Evolutionary conservation across 2,888 invertebrate genomes (phyloP).

Genomic region (Dicyrtoma fusca): DNA sequence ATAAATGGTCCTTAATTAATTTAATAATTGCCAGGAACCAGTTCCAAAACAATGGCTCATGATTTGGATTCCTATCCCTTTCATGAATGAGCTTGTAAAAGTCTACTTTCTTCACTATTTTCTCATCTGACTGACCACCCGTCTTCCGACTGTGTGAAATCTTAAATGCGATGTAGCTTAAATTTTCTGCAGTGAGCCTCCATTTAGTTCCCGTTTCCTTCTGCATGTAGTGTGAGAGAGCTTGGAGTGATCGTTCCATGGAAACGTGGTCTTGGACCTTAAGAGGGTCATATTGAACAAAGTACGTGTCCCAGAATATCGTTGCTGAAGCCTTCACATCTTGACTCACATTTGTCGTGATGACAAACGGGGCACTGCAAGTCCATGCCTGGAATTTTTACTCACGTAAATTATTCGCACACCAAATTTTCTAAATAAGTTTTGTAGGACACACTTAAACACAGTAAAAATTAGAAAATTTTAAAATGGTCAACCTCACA

Average conservation of each 20-base stretch:
- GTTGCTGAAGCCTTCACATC: not conserved
- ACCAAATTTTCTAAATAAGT: too few relatives aligned
- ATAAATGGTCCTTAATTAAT: constrained; percentile 2
- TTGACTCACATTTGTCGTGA: constrained; percentile 14
- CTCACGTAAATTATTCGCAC: too few relatives aligned
- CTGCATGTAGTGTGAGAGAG: constrained; percentile 7
- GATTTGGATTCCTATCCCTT: not conserved
- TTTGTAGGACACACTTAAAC: too few relatives aligned
- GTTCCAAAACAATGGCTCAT: constrained; percentile 8
- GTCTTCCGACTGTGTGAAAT: not conserved
- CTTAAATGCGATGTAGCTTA: constrained; percentile 1
- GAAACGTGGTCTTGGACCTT: not conserved
- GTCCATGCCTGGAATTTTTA: constrained; percentile 8
- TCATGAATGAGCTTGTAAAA: not conserved
- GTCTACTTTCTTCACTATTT: not conserved
- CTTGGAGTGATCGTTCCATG: too few relatives aligned
- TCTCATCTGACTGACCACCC: not conserved
- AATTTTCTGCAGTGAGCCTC: not conserved
- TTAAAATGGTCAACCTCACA: too few relatives aligned
- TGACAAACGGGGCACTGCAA: constrained; percentile 13
- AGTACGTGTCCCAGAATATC: constrained; percentile 21
- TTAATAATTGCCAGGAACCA: constrained; percentile 20
- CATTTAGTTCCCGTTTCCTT: constrained; percentile 16
- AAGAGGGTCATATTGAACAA: not conserved
- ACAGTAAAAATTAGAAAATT: too few relatives aligned